These are phyloP conservation scores for Danio aesculapii DNA, from an alignment of 2,797 vertebrate species.

Conservation along the genomic window DNA sequence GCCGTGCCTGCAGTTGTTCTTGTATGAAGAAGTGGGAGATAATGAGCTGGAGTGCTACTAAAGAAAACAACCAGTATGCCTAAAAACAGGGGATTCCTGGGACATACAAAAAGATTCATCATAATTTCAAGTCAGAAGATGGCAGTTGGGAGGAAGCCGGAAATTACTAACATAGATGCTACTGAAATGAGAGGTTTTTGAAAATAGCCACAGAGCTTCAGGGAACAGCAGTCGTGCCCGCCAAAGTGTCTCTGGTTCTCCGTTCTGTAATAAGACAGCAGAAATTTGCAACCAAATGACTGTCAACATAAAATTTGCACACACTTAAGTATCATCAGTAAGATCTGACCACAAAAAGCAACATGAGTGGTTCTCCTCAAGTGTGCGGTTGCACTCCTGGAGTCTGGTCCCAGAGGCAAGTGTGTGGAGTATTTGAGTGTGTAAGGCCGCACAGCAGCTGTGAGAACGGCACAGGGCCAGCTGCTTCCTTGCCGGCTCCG, in stretches of 20 bases:
- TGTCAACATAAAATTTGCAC: constrained; percentile 41
- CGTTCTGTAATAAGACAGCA: constrained; percentile 16
- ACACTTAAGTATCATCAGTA: constrained; percentile 37
- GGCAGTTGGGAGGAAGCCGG: neutral
- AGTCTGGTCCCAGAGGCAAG: constrained; percentile 67
- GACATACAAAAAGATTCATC: constrained; percentile 29
- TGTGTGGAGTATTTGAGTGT: constrained; percentile 26
- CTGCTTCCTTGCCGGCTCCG: constrained; percentile 74
- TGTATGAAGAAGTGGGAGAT: constrained; percentile 67
- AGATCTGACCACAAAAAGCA: constrained; percentile 53
- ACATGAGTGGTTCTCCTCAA: constrained; percentile 41
- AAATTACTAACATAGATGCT: constrained; percentile 34
- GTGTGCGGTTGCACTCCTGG: constrained; percentile 52
- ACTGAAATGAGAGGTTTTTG: constrained; percentile 19
- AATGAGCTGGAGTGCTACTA: constrained; percentile 58
- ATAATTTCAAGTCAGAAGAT: constrained; percentile 31
- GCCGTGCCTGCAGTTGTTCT: constrained; percentile 76
- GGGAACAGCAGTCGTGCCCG: neutral
- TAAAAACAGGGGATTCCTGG: constrained; percentile 10
- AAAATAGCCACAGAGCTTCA: constrained; percentile 34
- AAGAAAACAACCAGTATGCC: neutral
- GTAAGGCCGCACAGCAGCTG: constrained; percentile 64
- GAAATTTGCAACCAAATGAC: constrained; percentile 31
- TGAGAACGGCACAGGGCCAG: constrained; percentile 51
- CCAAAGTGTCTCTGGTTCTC: constrained; percentile 27